Conservation (phyloP, 2,888 invertebrate genomes). For the Leptothorax acervorum region DNA sequence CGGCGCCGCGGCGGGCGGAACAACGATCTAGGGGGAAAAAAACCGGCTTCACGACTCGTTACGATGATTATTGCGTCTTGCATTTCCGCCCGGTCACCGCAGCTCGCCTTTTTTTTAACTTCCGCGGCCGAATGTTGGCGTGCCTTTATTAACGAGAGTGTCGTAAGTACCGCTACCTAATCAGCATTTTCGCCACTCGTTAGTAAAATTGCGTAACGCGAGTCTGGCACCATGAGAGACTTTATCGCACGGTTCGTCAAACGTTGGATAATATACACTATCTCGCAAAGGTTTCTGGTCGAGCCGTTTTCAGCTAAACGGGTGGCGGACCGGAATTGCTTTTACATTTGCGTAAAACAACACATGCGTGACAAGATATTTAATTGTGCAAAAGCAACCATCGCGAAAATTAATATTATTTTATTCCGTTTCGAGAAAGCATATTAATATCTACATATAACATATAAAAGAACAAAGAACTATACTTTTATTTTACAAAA, state of each 20-base stretch:
- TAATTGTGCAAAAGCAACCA: slow-evolving; percentile 33
- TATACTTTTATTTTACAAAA: neutral
- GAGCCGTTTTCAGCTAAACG: neutral
- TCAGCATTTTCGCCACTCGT: slow-evolving; percentile 31
- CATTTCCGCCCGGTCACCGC: slow-evolving; percentile 10
- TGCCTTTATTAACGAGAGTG: slow-evolving; percentile 24
- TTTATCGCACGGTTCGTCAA: slow-evolving; percentile 49
- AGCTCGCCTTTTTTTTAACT: neutral
- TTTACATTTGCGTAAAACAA: neutral
- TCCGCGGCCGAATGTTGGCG: neutral
- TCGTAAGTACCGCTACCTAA: slow-evolving; percentile 6
- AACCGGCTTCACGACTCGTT: neutral
- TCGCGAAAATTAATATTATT: neutral
- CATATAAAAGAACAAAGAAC: no score
- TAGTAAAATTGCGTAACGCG: slow-evolving; percentile 52
- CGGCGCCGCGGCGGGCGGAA: no score
- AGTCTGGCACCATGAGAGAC: neutral
- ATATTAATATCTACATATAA: neutral
- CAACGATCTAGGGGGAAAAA: neutral
- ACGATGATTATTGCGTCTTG: slow-evolving; percentile 15
- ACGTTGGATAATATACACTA: slow-evolving; percentile 29
- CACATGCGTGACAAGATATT: slow-evolving; percentile 27
- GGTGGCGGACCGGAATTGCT: neutral
- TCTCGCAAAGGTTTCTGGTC: neutral
- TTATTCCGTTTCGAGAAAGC: neutral